Percentiles rank a stretch among this genome's conserved stretches.
Conservation (phyloP, 2,888 invertebrate genomes). For the Philhelius pedissequus region DNA sequence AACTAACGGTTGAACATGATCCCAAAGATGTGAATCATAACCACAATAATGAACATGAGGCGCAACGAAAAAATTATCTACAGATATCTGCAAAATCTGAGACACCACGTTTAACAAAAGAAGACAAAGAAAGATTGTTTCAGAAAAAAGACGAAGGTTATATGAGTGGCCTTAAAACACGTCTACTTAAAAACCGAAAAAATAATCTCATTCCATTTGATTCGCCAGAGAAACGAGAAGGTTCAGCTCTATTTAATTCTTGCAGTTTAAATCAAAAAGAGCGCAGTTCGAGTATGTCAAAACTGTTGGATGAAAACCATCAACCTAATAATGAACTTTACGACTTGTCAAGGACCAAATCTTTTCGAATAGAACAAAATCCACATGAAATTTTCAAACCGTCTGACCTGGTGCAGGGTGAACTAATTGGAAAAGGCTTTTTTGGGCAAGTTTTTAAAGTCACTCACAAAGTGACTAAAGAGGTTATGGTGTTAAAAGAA, state of each 20-base stretch:
- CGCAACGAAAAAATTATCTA: conserved; percentile 74
- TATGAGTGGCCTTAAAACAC: conserved; percentile 82
- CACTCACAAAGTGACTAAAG: conserved; percentile 92
- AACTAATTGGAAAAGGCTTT: conserved; percentile 94
- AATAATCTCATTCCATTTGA: conserved; percentile 78
- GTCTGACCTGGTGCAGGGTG: conserved; percentile 92
- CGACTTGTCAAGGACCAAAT: conserved; percentile 91
- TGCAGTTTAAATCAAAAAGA: conserved; percentile 85
- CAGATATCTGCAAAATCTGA: conserved; percentile 79
- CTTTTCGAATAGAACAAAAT: conserved; percentile 85
- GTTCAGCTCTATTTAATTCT: conserved; percentile 36
- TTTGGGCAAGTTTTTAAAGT: conserved; percentile 96
- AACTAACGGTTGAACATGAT: conserved; percentile 94
- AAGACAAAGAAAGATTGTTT: conserved; percentile 77
- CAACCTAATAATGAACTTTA: conserved; percentile 79
- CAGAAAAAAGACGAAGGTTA: conserved; percentile 79
- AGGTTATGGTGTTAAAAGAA: conserved; percentile 97
- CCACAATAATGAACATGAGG: conserved; percentile 77
- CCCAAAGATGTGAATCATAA: conserved; percentile 85
- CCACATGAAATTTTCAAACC: conserved; percentile 90
- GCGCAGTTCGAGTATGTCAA: conserved; percentile 91
- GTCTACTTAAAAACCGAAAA: conserved; percentile 81
- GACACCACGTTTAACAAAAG: conserved; percentile 78
- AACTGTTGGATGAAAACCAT: conserved; percentile 86
- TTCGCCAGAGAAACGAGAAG: neutral